phyloP scores from a whole-genome alignment of 2,797 vertebrate species.

The Discoglossus pictus region DNA sequence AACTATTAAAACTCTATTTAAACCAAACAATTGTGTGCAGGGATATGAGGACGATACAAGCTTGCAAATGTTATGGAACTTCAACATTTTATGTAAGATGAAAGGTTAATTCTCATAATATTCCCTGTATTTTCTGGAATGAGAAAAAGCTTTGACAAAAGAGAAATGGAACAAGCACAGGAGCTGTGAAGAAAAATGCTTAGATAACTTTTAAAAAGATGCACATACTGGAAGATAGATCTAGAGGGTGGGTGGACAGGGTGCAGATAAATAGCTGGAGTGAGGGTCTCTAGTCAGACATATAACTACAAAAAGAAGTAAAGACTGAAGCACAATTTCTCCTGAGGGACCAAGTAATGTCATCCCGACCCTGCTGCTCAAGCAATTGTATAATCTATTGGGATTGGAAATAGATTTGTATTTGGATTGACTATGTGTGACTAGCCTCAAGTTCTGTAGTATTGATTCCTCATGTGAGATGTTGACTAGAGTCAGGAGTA shows the following conservation, averaged over 20 bases:
- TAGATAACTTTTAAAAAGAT: constrained; percentile 10
- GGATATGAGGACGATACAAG: too few species aligned
- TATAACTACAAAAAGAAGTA: constrained; percentile 26
- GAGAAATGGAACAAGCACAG: constrained; percentile 2
- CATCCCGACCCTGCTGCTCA: constrained; percentile 40
- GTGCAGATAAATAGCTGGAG: constrained; percentile 36
- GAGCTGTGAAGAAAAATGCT: constrained; percentile 1
- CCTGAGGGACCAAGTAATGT: constrained; percentile 36
- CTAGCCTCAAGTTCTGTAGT: constrained; percentile 39
- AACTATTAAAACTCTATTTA: too few species aligned
- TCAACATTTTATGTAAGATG: too few species aligned
- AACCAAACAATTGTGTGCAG: too few species aligned
- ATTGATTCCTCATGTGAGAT: constrained; percentile 39
- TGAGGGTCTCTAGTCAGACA: constrained; percentile 37
- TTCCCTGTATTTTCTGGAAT: too few species aligned
- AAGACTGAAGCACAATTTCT: constrained; percentile 32
- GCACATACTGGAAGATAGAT: constrained; percentile 24
- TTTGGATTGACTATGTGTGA: constrained; percentile 44
- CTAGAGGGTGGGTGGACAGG: constrained; percentile 33
- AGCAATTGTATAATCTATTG: constrained; percentile 49
- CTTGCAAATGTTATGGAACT: too few species aligned
- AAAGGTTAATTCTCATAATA: too few species aligned
- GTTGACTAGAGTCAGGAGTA: constrained; percentile 41
- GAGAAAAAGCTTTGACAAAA: too few species aligned
- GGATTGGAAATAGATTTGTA: constrained; percentile 51